Evolutionary conservation across 2,888 invertebrate genomes (phyloP).

Genomic region (Chesias legatella): DNA sequence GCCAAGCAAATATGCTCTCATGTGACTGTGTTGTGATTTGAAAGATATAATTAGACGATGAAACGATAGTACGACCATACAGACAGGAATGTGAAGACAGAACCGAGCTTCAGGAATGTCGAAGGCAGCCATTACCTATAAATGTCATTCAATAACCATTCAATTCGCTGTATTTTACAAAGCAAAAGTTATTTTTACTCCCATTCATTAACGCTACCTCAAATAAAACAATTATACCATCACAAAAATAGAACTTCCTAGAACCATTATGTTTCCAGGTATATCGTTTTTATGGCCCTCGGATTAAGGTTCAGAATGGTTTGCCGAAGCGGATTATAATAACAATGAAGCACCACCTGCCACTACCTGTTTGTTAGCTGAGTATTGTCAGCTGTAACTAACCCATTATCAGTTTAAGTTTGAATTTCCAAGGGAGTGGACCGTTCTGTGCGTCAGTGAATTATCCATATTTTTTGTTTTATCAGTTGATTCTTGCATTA

Average conservation of each 20-base stretch:
- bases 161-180: too few species aligned
- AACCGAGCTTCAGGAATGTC: too few species aligned
- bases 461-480: constrained; percentile 4
- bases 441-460: constrained; percentile 13
- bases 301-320: constrained; percentile 16
- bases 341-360: constrained; percentile 29
- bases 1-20: too few species aligned
- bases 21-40: too few species aligned
- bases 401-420: constrained; percentile 19
- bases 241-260: constrained; percentile 22
- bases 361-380: constrained; percentile 18
- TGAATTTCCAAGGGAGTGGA: constrained; percentile 17
- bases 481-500: not conserved
- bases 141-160: too few species aligned
- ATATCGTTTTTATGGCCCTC: constrained; percentile 10
- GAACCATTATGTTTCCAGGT: constrained; percentile 21
- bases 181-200: constrained; percentile 4
- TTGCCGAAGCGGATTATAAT: constrained; percentile 20
- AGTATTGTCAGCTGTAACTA: constrained; percentile 20
- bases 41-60: too few species aligned
- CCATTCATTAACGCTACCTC: constrained; percentile 12
- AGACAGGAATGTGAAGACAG: too few species aligned
- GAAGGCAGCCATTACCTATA: not conserved
- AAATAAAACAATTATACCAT: constrained; percentile 7
- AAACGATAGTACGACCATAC: too few species aligned